phyloP scores from a whole-genome alignment of 1,140 invertebrate genomes.

The Brachionus rotundiformis region DNA sequence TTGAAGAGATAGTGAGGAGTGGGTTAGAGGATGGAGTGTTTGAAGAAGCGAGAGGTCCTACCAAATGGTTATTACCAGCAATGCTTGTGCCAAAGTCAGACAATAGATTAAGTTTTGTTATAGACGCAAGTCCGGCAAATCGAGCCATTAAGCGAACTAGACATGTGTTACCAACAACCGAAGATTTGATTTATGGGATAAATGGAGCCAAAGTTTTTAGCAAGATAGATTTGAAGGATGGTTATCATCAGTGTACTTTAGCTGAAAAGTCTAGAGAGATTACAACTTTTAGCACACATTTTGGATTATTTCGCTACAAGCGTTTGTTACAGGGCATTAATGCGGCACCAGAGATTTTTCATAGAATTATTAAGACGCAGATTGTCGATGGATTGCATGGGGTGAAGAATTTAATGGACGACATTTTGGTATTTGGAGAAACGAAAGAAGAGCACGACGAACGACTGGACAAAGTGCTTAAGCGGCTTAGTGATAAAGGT shows the following conservation, averaged over 20 bases:
- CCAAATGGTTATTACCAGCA: slow-evolving; percentile 56
- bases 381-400: slow-evolving; percentile 41
- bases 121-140: slow-evolving; percentile 57
- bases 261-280: slow-evolving; percentile 53
- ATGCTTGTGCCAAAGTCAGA: slow-evolving; percentile 56
- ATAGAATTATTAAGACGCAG: not conserved
- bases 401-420: slow-evolving; percentile 54
- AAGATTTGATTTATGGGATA: slow-evolving; percentile 55
- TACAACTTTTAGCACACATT: not conserved
- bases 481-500: slow-evolving; percentile 54
- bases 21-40: slow-evolving; percentile 55
- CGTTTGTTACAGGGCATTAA: not conserved
- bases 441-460: slow-evolving; percentile 54
- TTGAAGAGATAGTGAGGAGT: slow-evolving; percentile 54
- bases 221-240: slow-evolving; percentile 56
- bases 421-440: slow-evolving; percentile 55
- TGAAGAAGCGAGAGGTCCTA: slow-evolving; percentile 55
- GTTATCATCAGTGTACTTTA: slow-evolving; percentile 57
- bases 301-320: not conserved
- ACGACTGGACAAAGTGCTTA: slow-evolving; percentile 54
- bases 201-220: slow-evolving; percentile 56
- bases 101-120: slow-evolving; percentile 56
- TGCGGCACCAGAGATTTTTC: not conserved
- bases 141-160: slow-evolving; percentile 56
- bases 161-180: slow-evolving; percentile 57